phyloP scores from a whole-genome alignment of 1,140 invertebrate genomes.

The Elysia chlorotica region DNA sequence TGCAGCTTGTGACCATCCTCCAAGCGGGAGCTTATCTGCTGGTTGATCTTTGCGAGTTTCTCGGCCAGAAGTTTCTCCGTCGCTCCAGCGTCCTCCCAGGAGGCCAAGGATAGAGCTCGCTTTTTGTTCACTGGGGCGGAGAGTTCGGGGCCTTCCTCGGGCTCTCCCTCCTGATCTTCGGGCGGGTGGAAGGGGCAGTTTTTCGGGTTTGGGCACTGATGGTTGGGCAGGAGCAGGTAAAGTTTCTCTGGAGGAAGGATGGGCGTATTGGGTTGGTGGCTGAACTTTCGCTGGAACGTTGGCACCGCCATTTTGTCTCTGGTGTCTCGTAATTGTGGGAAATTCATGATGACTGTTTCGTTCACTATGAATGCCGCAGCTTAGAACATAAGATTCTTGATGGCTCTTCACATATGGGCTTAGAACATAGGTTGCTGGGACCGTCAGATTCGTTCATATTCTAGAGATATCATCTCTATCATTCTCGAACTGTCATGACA shows the following conservation, averaged over 20 bases:
- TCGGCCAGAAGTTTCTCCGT: slow-evolving; percentile 7
- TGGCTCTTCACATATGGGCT: neutral
- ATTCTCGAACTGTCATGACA: too few relatives aligned
- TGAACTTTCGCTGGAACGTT: slow-evolving; percentile 2
- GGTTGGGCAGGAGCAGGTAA: slow-evolving; percentile 32
- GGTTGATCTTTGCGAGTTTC: slow-evolving; percentile 21
- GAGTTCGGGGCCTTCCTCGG: slow-evolving; percentile 3
- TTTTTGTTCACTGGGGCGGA: neutral
- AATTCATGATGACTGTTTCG: neutral
- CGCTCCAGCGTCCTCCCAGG: neutral
- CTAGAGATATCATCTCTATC: too few relatives aligned
- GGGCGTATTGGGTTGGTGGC: neutral
- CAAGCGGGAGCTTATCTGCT: slow-evolving; percentile 4
- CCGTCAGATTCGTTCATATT: too few relatives aligned
- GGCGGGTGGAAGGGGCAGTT: slow-evolving; percentile 35
- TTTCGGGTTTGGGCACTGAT: slow-evolving; percentile 27
- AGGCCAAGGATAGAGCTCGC: slow-evolving; percentile 9
- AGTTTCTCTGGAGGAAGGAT: too few relatives aligned
- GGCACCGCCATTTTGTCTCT: neutral
- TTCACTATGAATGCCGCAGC: neutral
- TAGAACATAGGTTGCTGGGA: neutral
- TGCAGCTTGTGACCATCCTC: slow-evolving; percentile 8
- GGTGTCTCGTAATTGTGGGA: neutral
- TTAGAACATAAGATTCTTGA: neutral
- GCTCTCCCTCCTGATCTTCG: slow-evolving; percentile 20